Conservation (phyloP, 2,888 invertebrate species). For the Hipparchia semele region DNA sequence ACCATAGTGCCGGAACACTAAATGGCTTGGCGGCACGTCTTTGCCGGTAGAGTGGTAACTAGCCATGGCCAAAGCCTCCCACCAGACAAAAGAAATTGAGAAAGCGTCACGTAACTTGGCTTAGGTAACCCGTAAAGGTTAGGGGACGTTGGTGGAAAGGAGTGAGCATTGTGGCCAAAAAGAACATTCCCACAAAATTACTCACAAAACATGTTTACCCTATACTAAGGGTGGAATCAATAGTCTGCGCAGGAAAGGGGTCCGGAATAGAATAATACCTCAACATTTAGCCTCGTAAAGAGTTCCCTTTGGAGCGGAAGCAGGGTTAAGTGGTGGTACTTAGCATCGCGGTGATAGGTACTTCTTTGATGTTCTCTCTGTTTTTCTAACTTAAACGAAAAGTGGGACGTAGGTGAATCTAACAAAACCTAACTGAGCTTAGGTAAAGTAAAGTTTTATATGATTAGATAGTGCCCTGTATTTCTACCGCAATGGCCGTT, state of each 20-base stretch:
- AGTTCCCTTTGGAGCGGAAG: constrained; percentile 17
- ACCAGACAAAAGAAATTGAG: no score
- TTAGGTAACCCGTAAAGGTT: no score
- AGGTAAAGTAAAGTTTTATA: neutral
- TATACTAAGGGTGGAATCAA: constrained; percentile 30
- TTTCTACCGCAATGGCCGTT: no score
- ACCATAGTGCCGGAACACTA: no score
- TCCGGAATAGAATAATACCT: constrained; percentile 29
- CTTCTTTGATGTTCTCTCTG: neutral
- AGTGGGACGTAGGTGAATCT: neutral
- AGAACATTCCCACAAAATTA: neutral
- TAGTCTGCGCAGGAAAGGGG: constrained; percentile 29
- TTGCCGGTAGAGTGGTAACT: no score
- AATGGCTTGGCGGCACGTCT: no score
- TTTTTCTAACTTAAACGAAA: neutral
- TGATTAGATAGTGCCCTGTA: no score
- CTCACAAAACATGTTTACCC: constrained; percentile 9
- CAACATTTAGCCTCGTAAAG: constrained; percentile 30
- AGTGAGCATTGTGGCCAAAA: neutral
- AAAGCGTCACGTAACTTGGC: no score
- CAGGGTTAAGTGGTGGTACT: constrained; percentile 10
- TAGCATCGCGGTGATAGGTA: neutral
- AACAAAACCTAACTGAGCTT: neutral
- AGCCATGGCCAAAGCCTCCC: no score
- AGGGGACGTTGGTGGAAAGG: no score